Conservation (phyloP, 92 coral and sea anemone genomes). For the Palythoa heliodiscus region DNA sequence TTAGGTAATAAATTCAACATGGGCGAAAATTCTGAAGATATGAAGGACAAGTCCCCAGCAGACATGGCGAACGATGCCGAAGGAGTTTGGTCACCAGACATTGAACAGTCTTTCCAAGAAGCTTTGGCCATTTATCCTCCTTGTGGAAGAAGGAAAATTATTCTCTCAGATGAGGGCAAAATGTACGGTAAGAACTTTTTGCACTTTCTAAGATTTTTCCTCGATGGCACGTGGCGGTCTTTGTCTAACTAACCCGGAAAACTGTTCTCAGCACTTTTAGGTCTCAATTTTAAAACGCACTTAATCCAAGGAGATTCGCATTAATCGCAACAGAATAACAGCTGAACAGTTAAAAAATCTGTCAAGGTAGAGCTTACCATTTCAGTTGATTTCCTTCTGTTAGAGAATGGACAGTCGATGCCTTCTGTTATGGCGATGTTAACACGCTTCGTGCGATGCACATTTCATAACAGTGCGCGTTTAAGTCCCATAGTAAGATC, state of each 20-base stretch:
- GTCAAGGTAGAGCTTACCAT: constrained; percentile 43
- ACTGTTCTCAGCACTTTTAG: constrained; percentile 32
- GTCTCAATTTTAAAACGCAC: constrained; percentile 15
- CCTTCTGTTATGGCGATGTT: constrained; percentile 35
- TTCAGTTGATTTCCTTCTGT: constrained; percentile 11
- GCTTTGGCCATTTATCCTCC: constrained; percentile 99
- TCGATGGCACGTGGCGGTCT: constrained; percentile 31
- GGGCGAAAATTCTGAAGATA: constrained; percentile 93
- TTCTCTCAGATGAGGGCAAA: constrained; percentile 97
- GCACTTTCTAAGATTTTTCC: constrained; percentile 23
- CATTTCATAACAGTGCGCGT: constrained; percentile 17
- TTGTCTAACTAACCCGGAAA: constrained; percentile 34
- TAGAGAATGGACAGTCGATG: constrained; percentile 56
- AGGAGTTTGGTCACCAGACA: constrained; percentile 99
- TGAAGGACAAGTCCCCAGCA: constrained; percentile 95
- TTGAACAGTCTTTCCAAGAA: constrained; percentile 98
- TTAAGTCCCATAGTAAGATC: constrained; percentile 43
- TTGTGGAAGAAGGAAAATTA: constrained; percentile 97
- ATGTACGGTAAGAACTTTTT: constrained; percentile 90
- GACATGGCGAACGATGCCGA: constrained; percentile 99
- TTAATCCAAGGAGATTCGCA: constrained; percentile 23
- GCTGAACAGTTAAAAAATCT: constrained; percentile 22
- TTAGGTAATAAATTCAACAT: constrained; percentile 86
- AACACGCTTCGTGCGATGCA: constrained; percentile 11
- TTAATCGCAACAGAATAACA: constrained; percentile 11